Base-by-base conservation (phyloP, 2,113 vertebrate genomes). In the Pedionomus torquatus region DNA sequence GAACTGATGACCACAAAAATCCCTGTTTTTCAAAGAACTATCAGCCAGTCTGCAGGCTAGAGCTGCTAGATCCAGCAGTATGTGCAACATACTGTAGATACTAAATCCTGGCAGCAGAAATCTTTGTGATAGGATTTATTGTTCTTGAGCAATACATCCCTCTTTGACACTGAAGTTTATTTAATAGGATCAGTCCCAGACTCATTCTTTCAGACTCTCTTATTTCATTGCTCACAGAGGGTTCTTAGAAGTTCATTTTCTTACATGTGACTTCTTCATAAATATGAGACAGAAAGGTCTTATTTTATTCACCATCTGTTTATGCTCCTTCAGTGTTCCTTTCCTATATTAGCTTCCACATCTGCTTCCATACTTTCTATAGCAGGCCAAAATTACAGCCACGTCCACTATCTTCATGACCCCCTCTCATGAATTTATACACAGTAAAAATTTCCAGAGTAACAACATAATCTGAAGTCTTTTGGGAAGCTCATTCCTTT, bases 211-310 rank as follows among this genome's bases (percentile, higher is more conserved):
- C 89, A 89, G 70, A 79, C 48, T 96, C 91, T 96, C 89, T 49
- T 95, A 76, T 97, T 96, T 97, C 93, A 96, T 76, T 96, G 91
- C 91, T 96, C 87, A 94, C 91, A 89, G 87, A 93, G 89, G 89
- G 51, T 96, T 95, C 91, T 94, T 91, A 95, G 94, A 94, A 95
- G 91, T 96, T 94, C 74, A 65, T 96, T 96, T 96, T 95, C 87
- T 94, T 96, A 76, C 87, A 83, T 91, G 65, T 71, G 58, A 94
- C 70, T 96, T 93, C 93, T 97, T 95, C 93, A 91, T 93, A 95
- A 93, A 96, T 91, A 93, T 52, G 66, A 96, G 89, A 82, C 74
- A 96, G 93, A 96, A 96, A 95, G 87, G 70, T 87, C 89, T 96
- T 95, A 78, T 86, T 96, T 97, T 96, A 96, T 91, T 93, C 17